Base-by-base conservation (phyloP, 2,113 vertebrate species). In the Oryzias woworae region DNA sequence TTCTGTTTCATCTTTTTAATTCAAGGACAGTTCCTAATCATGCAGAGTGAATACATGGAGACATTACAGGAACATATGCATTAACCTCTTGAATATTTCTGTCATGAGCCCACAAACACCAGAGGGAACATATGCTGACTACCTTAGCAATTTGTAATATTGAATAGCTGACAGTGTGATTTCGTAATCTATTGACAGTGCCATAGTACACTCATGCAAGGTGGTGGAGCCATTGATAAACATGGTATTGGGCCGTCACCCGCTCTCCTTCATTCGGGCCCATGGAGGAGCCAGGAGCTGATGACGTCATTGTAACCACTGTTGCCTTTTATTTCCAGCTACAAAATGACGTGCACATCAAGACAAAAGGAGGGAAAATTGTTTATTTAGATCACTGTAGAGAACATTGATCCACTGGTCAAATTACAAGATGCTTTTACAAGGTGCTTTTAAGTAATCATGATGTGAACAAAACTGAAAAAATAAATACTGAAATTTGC, bases 111-210 rank as follows among this genome's bases (percentile, higher is more conserved):
- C 58, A 54, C 65, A 67, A 36, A 59, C 57, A 72, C 62, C 31
- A 22, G 49, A 13, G 26, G 15, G 12, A 36, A 26, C 45, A 18
- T 44, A 2, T 1, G 0, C 59, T 31, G 2, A 4, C 65, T 76
- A 82, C 74, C 45, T 69, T 58, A 58, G 82, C 85, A 90, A 85
- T 89, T 85, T 90, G 82, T 89, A 84, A 81, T 88, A 89, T 88
- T 87, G 86, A 89, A 81, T 77, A 83, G 84, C 84, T 89, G 89
- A 85, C 87, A 86, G 77, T 77, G 53, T 71, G 71, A 84, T 87
- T 88, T 87, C 79, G 76, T 83, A 83, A 81, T 85, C 75, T 86
- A 88, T 88, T 82, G 78, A 79, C 78, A 68, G 73, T 82, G 79
- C 85, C 78, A 78, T 57, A 78, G 76, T 73, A 76, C 66, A 71